Evolutionary conservation across 2,797 vertebrate genomes (phyloP), one percentile per base, ranked within the genome.

Genomic region (Lophura swinhoii): DNA sequence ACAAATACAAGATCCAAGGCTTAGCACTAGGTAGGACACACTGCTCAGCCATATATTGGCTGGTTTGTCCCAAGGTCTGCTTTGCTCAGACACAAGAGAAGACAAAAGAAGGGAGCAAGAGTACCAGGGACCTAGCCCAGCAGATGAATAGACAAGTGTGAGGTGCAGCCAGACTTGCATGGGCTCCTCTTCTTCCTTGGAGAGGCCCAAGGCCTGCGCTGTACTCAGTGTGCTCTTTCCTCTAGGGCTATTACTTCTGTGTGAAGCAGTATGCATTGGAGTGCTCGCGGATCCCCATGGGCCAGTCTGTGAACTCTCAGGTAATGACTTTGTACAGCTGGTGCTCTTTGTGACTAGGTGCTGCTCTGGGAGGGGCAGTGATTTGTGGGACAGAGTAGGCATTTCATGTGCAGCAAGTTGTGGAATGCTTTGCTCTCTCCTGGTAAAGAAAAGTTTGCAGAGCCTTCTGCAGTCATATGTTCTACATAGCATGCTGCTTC

Each of bases 231-330:
- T 71, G 44, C 82, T 92, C 39, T 97, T 62, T 96, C 37, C 53
- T 84, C 17, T 91, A 99, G 99, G 99, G 99, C 55, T 99, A 98
- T 97, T 99, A 99, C 97, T 99, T 99, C 97, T 99, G 99, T 90
- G 99, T 99, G 97, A 99, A 99, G 97, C 99, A 99, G 96, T 99
- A 99, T 3, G 99, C 99, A 0, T 97, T 99, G 94, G 99, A 99
- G 96, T 99, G 99, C 97, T 99, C 99, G 2, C 98, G 99, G 74
- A 99, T 99, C 91, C 99, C 99, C 88, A 99, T 99, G 99, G 99
- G 99, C 72, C 99, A 99, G 97, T 98, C 99, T 1, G 99, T 99
- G 96, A 99, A 99, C 97, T 99, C 99, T 31, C 99, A 99, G 99
- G 99, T 99, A 99, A 97, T 91, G 83, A 72, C 68, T 88, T 22